These are phyloP conservation scores for Rousettus madagascariensis DNA, from an alignment of 2,797 vertebrate genomes.

Conservation along the genomic window DNA sequence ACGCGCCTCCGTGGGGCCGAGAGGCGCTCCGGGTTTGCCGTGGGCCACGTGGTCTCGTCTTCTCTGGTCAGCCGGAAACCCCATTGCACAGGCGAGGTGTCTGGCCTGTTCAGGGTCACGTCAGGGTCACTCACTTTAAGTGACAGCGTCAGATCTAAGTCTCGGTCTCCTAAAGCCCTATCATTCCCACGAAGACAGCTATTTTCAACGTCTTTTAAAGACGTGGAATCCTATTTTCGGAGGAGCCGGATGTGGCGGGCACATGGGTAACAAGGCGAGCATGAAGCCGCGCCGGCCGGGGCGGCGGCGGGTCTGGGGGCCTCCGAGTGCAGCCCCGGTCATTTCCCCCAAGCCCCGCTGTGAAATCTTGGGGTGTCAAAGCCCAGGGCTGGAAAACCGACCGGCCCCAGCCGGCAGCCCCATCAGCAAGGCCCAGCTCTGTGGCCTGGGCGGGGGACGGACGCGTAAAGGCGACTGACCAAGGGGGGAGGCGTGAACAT, in stretches of 20 bases:
- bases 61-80: neutral
- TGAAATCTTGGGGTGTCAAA: neutral
- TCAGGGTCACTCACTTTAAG: neutral
- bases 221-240: neutral
- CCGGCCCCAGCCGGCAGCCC: fast-evolving
- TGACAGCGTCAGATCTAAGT: neutral
- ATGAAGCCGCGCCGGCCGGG: neutral
- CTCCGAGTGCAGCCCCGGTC: neutral
- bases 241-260: neutral
- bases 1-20: fast-evolving
- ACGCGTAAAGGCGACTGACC: neutral
- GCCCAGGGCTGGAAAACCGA: neutral
- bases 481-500: neutral
- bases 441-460: neutral
- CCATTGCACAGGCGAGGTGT: neutral
- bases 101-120: neutral
- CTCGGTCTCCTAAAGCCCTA: neutral
- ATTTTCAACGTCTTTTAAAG: neutral
- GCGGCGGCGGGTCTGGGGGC: neutral
- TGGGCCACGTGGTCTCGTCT: neutral
- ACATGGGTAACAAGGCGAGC: neutral
- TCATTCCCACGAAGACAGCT: neutral
- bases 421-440: neutral
- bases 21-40: neutral
- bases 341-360: neutral